Percentiles rank a stretch among this genome's conserved stretches.
Evolutionary conservation across 1,140 invertebrate genomes (phyloP).

Genomic region (Drosophila nebulosa): DNA sequence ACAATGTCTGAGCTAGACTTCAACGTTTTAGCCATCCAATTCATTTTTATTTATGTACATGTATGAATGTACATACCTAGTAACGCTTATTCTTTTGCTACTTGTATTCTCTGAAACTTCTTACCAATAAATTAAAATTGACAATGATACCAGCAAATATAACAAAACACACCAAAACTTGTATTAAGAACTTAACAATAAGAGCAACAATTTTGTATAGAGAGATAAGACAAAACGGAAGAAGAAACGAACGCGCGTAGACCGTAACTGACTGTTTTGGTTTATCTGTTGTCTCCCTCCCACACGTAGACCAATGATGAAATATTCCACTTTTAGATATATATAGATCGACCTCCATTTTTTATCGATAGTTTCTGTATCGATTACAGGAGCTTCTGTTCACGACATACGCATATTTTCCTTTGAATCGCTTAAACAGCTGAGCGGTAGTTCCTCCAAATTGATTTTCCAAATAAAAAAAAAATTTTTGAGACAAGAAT

Average conservation of each 20-base stretch:
- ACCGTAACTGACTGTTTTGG: neutral
- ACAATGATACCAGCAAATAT: neutral
- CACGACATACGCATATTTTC: too few species aligned
- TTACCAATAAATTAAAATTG: neutral
- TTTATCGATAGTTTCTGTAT: neutral
- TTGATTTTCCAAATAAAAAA: neutral
- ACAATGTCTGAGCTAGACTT: conserved; percentile 2
- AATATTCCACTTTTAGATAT: neutral
- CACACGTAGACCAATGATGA: neutral
- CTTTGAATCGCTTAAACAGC: neutral
- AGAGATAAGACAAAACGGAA: neutral
- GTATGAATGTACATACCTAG: neutral
- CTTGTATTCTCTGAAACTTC: neutral
- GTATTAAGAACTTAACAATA: neutral
- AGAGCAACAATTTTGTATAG: neutral
- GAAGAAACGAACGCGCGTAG: neutral
- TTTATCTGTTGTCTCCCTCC: neutral
- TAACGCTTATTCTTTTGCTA: neutral
- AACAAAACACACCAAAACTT: neutral
- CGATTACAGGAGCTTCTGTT: neutral
- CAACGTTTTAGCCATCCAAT: neutral
- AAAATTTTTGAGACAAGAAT: too few species aligned
- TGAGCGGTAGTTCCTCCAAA: too few species aligned
- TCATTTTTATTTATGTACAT: neutral
- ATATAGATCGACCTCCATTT: neutral